Base-by-base conservation (phyloP, 1,140 invertebrate genomes). In the Agrilus planipennis region DNA sequence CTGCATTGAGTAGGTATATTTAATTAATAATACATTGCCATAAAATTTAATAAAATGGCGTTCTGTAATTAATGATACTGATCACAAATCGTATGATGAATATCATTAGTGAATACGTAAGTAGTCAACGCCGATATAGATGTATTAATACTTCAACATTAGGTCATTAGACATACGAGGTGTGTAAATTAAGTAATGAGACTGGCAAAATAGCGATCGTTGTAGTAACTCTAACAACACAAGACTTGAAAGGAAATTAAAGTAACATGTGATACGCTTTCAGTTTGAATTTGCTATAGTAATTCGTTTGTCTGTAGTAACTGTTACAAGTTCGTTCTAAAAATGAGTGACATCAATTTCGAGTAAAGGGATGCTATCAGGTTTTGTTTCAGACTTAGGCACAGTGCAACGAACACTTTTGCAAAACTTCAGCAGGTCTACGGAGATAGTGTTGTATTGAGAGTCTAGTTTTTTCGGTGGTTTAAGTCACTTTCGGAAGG, bases 331-430 rank as follows among this genome's bases (percentile, higher is more conserved):
- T 45, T 35, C 20, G 41, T 44, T 40, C 37, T 44, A 18, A 44
- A 47, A 44, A 47, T 47, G 42, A 44, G 28, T 31, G 22, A 39
- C 20, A 44, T 34, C 4, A 44, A 44, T 44, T 44, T 47, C 31
- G 34, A 44, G 39, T 34, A 47, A 48, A 35, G 39, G 30, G 42
- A 39, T 47, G 50, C 44, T 44, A 52, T 50, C 42, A 47, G 38
- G 41, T 52, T 50, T 47, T 45, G 47, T 36, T 47, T 50, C 36
- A 52, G 45, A 47, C 41, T 41, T 43, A 42, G 38, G 28, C 34
- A 48, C n/a, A 45, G 31, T 42, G 42, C 42, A 36, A 48, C 39
- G 18, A 39, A 51, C 41, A 51, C 34, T 32, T 41, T 41, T 45
- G 36, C 20, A 34, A 47, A 41, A 27, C 39, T 43, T 47, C 43